Conservation (phyloP, 1,140 invertebrate species). For the Drosophila repleta region DNA sequence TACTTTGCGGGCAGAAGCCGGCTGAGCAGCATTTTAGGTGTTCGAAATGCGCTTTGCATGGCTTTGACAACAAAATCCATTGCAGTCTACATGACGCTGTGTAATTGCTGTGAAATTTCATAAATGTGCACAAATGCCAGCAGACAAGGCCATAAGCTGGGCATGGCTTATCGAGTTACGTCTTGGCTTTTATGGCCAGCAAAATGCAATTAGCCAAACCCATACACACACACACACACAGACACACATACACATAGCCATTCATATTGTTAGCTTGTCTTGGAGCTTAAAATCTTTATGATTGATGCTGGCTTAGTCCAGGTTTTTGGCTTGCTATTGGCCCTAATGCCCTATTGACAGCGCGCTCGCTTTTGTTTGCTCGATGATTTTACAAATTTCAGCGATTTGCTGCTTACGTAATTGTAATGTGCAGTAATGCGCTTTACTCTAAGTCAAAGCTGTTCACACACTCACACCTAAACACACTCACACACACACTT, state of each 20-base stretch:
- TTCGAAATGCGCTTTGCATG: not conserved
- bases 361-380: constrained; percentile 50
- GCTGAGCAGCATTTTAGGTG: not conserved
- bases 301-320: constrained; percentile 61
- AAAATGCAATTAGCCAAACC: constrained; percentile 68
- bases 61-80: constrained; percentile 7
- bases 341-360: constrained; percentile 59
- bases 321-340: constrained; percentile 37
- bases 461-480: constrained; percentile 15
- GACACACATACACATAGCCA: constrained; percentile 44
- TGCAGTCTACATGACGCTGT: constrained; percentile 66
- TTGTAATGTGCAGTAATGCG: constrained; percentile 53
- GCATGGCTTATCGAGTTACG: constrained; percentile 58
- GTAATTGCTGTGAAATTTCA: constrained; percentile 66
- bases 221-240: constrained; percentile 26
- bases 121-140: constrained; percentile 63
- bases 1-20: constrained; percentile 14
- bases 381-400: constrained; percentile 69
- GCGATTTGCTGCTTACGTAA: constrained; percentile 57
- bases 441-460: constrained; percentile 34
- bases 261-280: constrained; percentile 37
- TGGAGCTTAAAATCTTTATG: constrained; percentile 75
- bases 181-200: constrained; percentile 56
- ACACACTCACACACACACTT: not conserved
- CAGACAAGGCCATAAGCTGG: constrained; percentile 18